Evolutionary conservation across 2,113 vertebrate genomes (phyloP).

Genomic region (Hippocampus zosterae): DNA sequence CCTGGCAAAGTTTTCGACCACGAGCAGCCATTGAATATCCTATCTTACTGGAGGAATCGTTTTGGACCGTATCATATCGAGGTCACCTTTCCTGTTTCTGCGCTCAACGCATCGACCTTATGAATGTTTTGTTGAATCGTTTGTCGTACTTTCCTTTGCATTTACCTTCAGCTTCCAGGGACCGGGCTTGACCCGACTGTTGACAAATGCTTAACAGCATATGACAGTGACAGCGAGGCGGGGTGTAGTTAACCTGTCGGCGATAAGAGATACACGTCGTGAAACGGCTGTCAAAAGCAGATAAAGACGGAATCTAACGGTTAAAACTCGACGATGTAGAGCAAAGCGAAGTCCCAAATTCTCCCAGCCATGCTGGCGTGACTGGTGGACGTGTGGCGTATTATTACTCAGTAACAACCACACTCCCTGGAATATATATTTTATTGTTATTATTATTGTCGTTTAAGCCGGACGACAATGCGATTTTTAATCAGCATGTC

Average conservation of each 20-base stretch:
- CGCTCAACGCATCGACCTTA: background rate
- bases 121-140: background rate
- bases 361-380: background rate
- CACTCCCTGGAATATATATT: background rate
- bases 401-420: background rate
- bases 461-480: conserved; percentile 32
- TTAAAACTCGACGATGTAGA: conserved; percentile 34
- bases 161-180: conserved; percentile 3
- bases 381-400: background rate
- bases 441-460: background rate
- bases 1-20: conserved; percentile 48
- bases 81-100: conserved; percentile 55
- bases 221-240: conserved; percentile 54
- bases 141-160: background rate
- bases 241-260: conserved; percentile 47
- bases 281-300: conserved; percentile 55
- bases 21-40: conserved; percentile 41
- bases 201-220: conserved; percentile 22
- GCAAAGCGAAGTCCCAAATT: background rate
- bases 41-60: conserved; percentile 4
- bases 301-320: conserved; percentile 69
- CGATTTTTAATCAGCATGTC: conserved; percentile 44
- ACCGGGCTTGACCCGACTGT: background rate
- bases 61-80: conserved; percentile 2
- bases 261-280: conserved; percentile 58